Evolutionary conservation across 2,888 invertebrate species (phyloP).

Genomic region (Diarsia rubi): DNA sequence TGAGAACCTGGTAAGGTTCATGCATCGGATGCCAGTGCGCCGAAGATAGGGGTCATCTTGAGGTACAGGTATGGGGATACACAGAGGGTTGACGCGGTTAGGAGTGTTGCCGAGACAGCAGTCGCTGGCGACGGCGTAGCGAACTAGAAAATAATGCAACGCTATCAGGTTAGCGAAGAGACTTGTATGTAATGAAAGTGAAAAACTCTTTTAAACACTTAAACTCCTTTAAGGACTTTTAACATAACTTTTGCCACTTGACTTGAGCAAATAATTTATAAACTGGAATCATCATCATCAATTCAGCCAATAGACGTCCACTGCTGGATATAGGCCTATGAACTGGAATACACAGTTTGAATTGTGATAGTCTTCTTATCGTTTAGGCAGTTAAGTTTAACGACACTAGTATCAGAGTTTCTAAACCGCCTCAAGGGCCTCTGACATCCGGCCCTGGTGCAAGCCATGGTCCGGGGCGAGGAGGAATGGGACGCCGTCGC

Average conservation of each 20-base stretch:
- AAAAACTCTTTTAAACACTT: not conserved
- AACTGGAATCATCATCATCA: too few relatives aligned
- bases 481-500: too few relatives aligned
- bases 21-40: slow-evolving; percentile 69
- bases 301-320: too few relatives aligned
- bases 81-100: slow-evolving; percentile 66
- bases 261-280: not conserved
- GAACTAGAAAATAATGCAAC: slow-evolving; percentile 50
- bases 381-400: too few relatives aligned
- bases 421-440: too few relatives aligned
- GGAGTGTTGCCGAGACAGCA: slow-evolving; percentile 70
- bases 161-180: not conserved
- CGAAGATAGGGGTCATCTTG: slow-evolving; percentile 74
- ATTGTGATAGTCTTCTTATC: not conserved
- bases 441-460: too few relatives aligned
- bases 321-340: too few relatives aligned
- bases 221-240: too few relatives aligned
- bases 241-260: not conserved
- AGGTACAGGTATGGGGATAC: slow-evolving; percentile 73
- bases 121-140: slow-evolving; percentile 64
- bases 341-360: too few relatives aligned
- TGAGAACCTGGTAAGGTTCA: slow-evolving; percentile 75
- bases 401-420: too few relatives aligned
- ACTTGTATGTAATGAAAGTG: not conserved
- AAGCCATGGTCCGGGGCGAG: too few relatives aligned